phyloP scores from a whole-genome alignment of 2,797 vertebrate genomes.

The Brachymystax lenok region DNA sequence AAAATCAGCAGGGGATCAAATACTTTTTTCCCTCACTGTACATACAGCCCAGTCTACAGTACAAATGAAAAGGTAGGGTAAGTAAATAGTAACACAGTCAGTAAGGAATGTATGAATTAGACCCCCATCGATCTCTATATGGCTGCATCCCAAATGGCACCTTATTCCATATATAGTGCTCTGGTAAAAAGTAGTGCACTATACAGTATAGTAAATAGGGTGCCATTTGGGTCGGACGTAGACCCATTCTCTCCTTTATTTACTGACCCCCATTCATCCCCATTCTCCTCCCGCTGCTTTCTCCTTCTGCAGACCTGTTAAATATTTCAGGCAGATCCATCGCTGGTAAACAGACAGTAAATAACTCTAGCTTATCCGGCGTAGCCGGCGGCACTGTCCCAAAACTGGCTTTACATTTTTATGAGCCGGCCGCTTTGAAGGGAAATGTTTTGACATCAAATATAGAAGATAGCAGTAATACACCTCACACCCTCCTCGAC shows the following conservation, averaged over 20 bases:
- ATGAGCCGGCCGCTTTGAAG: conserved; percentile 57
- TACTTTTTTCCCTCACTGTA: not conserved
- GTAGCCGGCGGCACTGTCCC: conserved; percentile 51
- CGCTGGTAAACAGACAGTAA: conserved; percentile 66
- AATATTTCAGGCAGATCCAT: conserved; percentile 71
- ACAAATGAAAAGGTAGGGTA: conserved; percentile 17
- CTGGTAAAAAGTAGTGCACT: not conserved
- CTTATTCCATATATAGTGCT: conserved; percentile 3
- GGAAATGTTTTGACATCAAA: conserved; percentile 68
- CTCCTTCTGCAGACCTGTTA: conserved; percentile 51
- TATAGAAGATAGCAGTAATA: conserved; percentile 60
- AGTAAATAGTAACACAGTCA: conserved; percentile 43
- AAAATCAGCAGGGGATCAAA: too few species aligned
- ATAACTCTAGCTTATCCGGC: conserved; percentile 51
- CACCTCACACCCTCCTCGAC: conserved; percentile 36
- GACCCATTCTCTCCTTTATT: not conserved
- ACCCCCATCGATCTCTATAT: conserved; percentile 35
- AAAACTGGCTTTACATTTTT: conserved; percentile 64
- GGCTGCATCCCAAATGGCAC: conserved; percentile 17
- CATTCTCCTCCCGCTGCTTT: conserved; percentile 42
- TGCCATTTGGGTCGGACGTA: not conserved
- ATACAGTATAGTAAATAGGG: not conserved
- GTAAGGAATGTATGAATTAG: conserved; percentile 25
- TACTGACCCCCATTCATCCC: conserved; percentile 43
- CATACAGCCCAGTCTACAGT: not conserved